Conservation (phyloP, 1,140 invertebrate species). For the Patella vulgata region DNA sequence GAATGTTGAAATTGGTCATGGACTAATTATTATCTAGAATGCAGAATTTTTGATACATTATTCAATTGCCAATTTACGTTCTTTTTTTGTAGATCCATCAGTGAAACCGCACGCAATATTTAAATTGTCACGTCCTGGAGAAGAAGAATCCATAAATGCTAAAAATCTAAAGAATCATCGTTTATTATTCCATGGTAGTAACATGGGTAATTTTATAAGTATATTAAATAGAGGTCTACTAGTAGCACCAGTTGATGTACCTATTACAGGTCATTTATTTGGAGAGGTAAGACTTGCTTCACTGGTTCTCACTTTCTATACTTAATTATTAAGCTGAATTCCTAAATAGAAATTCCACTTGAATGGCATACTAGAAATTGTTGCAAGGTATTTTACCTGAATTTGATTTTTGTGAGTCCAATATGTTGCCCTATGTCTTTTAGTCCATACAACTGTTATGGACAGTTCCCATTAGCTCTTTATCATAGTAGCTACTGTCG, state of each 20-base stretch:
- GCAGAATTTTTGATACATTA: too few species aligned
- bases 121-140: constrained; percentile 51
- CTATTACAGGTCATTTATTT: constrained; percentile 61
- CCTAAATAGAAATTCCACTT: neutral
- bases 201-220: constrained; percentile 63
- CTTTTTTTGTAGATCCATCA: too few species aligned
- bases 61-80: too few species aligned
- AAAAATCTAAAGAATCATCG: constrained; percentile 53
- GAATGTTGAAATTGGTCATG: too few species aligned
- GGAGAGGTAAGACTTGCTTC: constrained; percentile 54
- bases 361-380: neutral
- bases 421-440: neutral
- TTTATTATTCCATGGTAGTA: constrained; percentile 69
- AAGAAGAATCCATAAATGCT: constrained; percentile 45
- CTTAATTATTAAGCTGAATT: neutral
- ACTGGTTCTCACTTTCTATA: neutral
- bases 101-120: constrained; percentile 63
- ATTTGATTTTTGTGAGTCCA: neutral
- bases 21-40: too few species aligned
- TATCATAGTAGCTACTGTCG: too few species aligned
- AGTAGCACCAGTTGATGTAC: constrained; percentile 61
- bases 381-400: neutral
- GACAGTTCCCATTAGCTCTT: neutral
- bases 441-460: neutral
- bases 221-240: constrained; percentile 65